Base-by-base conservation (phyloP, 2,797 vertebrate genomes). In the Zenarchopterus dispar region DNA sequence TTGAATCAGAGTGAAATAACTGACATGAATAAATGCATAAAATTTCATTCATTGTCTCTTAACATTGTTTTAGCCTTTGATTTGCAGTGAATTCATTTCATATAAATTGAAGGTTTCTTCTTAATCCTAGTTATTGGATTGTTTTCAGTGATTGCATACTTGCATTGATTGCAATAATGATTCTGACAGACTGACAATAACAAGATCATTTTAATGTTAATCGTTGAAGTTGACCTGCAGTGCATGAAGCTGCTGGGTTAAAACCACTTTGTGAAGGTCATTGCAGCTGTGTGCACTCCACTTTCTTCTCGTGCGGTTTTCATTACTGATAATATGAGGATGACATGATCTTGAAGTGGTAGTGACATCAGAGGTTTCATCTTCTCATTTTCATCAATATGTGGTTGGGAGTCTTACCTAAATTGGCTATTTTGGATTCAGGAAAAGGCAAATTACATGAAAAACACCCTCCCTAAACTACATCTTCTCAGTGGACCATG, bases 1-100 rank as follows among this genome's bases (percentile, higher is more conserved):
- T 93, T 89, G 88, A 91, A 93, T 90, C 91, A 78, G 90, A 93
- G 91, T 93, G 90, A 84, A 93, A 92, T 92, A 93, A 92, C 92
- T 91, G 45, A 94, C 92, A 92, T 93, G 91, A 94, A 94, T 94
- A 94, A 94, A 94, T 92, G 91, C 92, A 92, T 93, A 93, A 92
- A 93, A 90, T 86, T 86, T 90, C 90, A 73, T 89, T 86, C 26
- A 84, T 85, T 89, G 92, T 94, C 86, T 93, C 85, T 87, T 88
- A 89, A 91, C 75, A 74, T 65, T 91, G 85, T 86, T 88, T 83
- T 63, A 80, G 78, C 62, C 51, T 75, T 53, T 75, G 69, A 63
- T 78, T 42, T 75, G 62, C 71, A 68, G 48, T 67, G 8, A 56
- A 43, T 56, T 67, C 13, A 77, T 73, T 56, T 31, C 31, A 57